A percentile compares a stretch with the other conserved stretches of the same genome.
phyloP scores from a whole-genome alignment of 1,140 invertebrate species.

The Neodiprion lecontei region DNA sequence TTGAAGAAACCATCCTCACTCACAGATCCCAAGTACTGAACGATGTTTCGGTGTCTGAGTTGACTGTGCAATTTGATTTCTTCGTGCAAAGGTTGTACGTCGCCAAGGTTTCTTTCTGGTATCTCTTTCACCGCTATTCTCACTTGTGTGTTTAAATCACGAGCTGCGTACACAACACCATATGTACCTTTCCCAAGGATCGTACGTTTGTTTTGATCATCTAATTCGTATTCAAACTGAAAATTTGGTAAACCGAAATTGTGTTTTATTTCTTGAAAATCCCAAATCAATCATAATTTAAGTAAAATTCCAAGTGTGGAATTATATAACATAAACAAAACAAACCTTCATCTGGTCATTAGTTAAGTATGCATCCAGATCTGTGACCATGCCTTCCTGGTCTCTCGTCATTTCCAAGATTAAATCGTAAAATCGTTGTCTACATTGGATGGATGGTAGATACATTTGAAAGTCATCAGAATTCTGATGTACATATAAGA shows the following conservation, averaged over 20 bases:
- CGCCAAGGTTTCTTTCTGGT: conserved; percentile 93
- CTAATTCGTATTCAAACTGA: conserved; percentile 95
- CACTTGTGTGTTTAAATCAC: conserved; percentile 94
- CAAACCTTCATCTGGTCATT: conserved; percentile 74
- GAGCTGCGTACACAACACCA: conserved; percentile 93
- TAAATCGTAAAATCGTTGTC: conserved; percentile 83
- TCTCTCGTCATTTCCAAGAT: conserved; percentile 85
- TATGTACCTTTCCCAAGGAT: conserved; percentile 96
- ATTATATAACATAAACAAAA: conserved; percentile 20
- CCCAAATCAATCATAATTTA: no score
- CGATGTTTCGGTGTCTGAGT: conserved; percentile 95
- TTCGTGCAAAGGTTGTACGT: conserved; percentile 97
- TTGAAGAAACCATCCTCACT: conserved; percentile 95
- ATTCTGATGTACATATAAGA: conserved; percentile 97
- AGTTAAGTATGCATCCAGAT: conserved; percentile 77
- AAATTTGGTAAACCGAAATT: neutral
- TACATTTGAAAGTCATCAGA: conserved; percentile 99
- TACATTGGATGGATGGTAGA: conserved; percentile 87
- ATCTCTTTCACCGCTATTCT: conserved; percentile 98
- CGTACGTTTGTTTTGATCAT: conserved; percentile 87
- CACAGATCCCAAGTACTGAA: conserved; percentile 95
- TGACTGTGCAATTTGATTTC: conserved; percentile 98
- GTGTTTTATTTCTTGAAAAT: neutral
- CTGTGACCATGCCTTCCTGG: conserved; percentile 84
- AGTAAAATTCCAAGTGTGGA: neutral